Base-by-base conservation (phyloP, 2,113 vertebrate species). In the Marmota monax region DNA sequence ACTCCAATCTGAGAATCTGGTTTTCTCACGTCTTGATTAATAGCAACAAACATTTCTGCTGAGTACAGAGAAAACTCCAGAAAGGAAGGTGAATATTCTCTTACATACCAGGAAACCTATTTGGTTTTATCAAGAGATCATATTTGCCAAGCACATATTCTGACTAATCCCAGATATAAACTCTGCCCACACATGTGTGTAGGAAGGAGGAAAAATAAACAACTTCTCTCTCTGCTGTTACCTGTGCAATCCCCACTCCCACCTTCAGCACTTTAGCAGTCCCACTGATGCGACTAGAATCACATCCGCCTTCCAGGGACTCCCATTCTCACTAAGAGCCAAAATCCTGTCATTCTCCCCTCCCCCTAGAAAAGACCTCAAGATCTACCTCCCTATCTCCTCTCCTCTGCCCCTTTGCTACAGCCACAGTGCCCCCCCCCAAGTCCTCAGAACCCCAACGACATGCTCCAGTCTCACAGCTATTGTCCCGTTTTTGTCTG, bases 291-390 rank as follows among this genome's bases (percentile, higher is more conserved):
- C 51, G 2, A 27, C 63, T 39, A 13, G 51, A 45, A 56, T 25
- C 77, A 11, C 0, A 8, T 4, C 37, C 32, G 37, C 32, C 3
- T 1, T 7, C 32, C 34, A 7, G 8, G 0, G 25, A 39, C 48
- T 29, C 27, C 22, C 32, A 51, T 56, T 23, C 76, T 61, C 48
- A 42, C 29, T 9, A 29, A 58, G 77, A 29, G 58, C 45, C 56
- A 13, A 7, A 32, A 79, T 37, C 51, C 70, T 37, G 27, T n/a
- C 17, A 7, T 6, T 7, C 2, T 8, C 34, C 25, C 70, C 10
- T 42, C 12, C 48, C 10, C 48, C 48, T 51, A 13, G 48, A 13
- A 51, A 51, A 51, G 48, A 34, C n/a, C 63, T 53, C 10, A 2
- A 2, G 65, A 9, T 23, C 53, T 18, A 63, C 39, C 20, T 37